Evolutionary conservation across 1,140 invertebrate species (phyloP).

Genomic region (Drosophila seguyi): DNA sequence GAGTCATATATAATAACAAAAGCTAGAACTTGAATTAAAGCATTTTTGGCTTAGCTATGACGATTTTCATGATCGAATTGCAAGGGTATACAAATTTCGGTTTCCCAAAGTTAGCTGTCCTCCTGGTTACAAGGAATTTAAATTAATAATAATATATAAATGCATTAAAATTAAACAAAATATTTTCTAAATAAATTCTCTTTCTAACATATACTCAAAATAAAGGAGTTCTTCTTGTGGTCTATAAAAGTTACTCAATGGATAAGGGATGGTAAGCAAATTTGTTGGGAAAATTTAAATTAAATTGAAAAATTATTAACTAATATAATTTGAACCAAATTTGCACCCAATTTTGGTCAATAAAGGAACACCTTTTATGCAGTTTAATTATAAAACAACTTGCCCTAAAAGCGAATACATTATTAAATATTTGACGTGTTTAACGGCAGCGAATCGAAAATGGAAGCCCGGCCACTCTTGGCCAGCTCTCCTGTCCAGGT

Average conservation of each 20-base stretch:
- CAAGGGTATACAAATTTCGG: no score
- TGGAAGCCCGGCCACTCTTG: not conserved
- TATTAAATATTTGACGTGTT: slow-evolving; percentile 2
- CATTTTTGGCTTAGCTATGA: no score
- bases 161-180: not conserved
- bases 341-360: no score
- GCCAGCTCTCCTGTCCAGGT: not conserved
- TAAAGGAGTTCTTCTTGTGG: not conserved
- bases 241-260: not conserved
- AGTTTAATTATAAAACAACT: not conserved
- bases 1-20: no score
- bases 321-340: no score
- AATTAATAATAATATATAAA: not conserved
- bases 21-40: no score
- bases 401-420: not conserved
- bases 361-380: not conserved
- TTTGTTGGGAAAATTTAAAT: not conserved
- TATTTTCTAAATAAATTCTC: not conserved
- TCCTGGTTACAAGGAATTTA: not conserved
- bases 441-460: not conserved
- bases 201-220: not conserved
- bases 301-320: not conserved
- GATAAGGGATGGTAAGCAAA: not conserved
- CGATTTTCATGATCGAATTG: no score
- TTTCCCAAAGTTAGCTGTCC: not conserved